A percentile compares a stretch with the other conserved stretches of the same genome.
These are phyloP conservation scores for Pipistrellus pygmaeus DNA, from an alignment of 2,797 vertebrate species.

Conservation along the genomic window DNA sequence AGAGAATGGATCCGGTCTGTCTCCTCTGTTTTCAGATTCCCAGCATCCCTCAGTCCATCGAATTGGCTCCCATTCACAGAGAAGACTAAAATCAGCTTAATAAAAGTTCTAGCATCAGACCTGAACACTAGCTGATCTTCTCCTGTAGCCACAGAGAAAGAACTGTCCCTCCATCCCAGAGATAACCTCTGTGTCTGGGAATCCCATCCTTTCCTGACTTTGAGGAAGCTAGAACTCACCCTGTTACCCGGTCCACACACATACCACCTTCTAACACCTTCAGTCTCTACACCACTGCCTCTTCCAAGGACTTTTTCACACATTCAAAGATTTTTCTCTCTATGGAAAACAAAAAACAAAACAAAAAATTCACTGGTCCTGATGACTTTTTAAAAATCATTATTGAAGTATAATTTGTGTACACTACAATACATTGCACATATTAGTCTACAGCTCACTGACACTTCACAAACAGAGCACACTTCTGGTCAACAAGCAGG, in stretches of 20 bases:
- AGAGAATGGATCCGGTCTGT: neutral
- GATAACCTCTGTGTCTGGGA: neutral
- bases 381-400: neutral
- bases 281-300: neutral
- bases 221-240: neutral
- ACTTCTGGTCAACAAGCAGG: conserved; percentile 33
- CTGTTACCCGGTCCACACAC: neutral
- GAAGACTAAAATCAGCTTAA: neutral
- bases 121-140: conserved; percentile 31
- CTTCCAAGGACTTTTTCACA: conserved; percentile 31
- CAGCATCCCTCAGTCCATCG: neutral
- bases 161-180: neutral
- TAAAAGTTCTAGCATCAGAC: neutral
- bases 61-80: neutral
- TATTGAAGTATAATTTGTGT: neutral
- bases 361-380: neutral
- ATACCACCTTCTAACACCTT: neutral
- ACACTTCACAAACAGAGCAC: conserved; percentile 44
- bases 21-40: neutral
- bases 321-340: conserved; percentile 12
- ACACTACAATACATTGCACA: conserved; percentile 5
- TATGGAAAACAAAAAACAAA: neutral
- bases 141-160: neutral
- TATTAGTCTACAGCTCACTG: conserved; percentile 12
- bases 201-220: neutral